Evolutionary conservation across 2,888 invertebrate species (phyloP).

Genomic region (Trypoxylon attenuatum): DNA sequence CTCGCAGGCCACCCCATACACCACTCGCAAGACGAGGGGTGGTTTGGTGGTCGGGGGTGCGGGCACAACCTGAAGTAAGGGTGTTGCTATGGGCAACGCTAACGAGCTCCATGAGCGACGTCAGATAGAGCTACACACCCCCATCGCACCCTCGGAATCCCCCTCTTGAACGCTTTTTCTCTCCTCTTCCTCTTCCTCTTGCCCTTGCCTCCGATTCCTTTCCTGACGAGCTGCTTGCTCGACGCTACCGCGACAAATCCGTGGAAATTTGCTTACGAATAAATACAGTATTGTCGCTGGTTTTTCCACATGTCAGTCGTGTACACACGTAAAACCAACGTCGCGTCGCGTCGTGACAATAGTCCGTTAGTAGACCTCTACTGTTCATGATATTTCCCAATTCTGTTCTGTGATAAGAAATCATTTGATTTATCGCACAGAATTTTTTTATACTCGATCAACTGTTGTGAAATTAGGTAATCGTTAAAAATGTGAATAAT

Average conservation of each 20-base stretch:
- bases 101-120: slow-evolving; percentile 74
- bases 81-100: slow-evolving; percentile 73
- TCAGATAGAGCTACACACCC: slow-evolving; percentile 71
- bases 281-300: slow-evolving; percentile 55
- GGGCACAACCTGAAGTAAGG: slow-evolving; percentile 63
- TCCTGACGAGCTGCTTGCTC: slow-evolving; percentile 17
- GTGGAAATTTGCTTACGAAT: slow-evolving; percentile 64
- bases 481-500: no score
- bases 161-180: no score
- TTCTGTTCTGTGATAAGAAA: no score
- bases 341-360: neutral
- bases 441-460: no score
- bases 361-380: no score
- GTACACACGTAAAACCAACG: neutral
- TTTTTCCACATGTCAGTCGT: neutral
- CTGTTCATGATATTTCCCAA: no score
- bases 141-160: slow-evolving; percentile 55
- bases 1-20: slow-evolving; percentile 37
- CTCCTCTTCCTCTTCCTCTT: neutral
- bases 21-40: slow-evolving; percentile 58
- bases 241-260: slow-evolving; percentile 42
- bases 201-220: slow-evolving; percentile 2
- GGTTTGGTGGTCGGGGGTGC: slow-evolving; percentile 56
- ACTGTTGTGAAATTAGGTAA: no score
- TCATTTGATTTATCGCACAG: no score